Evolutionary conservation across 1,140 invertebrate genomes (phyloP).

Genomic region (Magallana ariakensis): DNA sequence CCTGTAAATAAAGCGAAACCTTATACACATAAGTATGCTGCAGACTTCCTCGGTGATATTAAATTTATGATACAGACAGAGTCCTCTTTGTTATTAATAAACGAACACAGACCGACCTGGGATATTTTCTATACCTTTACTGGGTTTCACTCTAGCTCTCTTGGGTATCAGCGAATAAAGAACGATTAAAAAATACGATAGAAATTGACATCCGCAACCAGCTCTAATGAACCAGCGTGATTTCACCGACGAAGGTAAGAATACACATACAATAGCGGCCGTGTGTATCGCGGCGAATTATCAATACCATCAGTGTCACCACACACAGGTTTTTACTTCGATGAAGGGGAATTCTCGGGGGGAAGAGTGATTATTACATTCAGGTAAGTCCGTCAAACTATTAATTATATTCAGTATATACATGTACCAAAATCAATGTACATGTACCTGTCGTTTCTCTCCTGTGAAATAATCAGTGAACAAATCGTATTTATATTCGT

Average conservation of each 20-base stretch:
- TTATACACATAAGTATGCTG: neutral
- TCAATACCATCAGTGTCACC: too few relatives aligned
- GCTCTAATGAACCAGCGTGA: neutral
- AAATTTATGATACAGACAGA: conserved; percentile 10
- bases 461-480: too few relatives aligned
- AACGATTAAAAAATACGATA: neutral
- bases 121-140: neutral
- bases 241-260: neutral
- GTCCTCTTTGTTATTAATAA: neutral
- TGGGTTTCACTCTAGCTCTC: neutral
- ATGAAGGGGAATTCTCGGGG: too few relatives aligned
- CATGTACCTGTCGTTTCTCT: too few relatives aligned
- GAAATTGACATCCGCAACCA: neutral
- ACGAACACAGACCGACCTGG: neutral
- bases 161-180: conserved; percentile 1
- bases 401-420: too few relatives aligned
- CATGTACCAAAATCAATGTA: too few relatives aligned
- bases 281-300: too few relatives aligned
- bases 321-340: too few relatives aligned
- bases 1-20: neutral
- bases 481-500: too few relatives aligned
- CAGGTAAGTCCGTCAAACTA: too few relatives aligned
- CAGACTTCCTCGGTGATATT: neutral
- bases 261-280: too few relatives aligned
- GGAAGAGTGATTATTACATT: too few relatives aligned